Conservation (phyloP, 2,113 vertebrate genomes). For the Brachirus orientalis region DNA sequence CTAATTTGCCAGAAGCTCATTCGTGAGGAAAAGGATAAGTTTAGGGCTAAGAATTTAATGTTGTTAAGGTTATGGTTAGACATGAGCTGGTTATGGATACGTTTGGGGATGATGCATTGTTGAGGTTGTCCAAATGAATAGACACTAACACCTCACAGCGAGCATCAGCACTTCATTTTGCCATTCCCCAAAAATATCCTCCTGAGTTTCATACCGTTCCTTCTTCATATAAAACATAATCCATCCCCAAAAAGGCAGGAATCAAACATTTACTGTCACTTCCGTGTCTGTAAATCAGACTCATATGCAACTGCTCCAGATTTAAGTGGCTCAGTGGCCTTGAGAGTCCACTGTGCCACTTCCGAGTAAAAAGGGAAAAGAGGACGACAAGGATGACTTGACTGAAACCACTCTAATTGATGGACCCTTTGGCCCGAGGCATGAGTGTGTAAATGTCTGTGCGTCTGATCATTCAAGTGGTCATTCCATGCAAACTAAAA, state of each 20-base stretch:
- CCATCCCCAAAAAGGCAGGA: neutral
- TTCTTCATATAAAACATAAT: slow-evolving; percentile 25
- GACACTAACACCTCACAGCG: too few species aligned
- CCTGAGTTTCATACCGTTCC: slow-evolving; percentile 35
- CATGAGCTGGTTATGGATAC: too few species aligned
- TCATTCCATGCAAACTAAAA: slow-evolving; percentile 47
- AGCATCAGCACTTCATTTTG: slow-evolving; percentile 43
- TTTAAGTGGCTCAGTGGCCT: slow-evolving; percentile 49
- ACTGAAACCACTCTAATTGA: slow-evolving; percentile 70
- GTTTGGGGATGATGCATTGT: too few species aligned
- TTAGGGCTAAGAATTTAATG: too few species aligned
- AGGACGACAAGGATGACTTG: slow-evolving; percentile 60
- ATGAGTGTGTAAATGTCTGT: slow-evolving; percentile 4
- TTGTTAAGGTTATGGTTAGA: too few species aligned
- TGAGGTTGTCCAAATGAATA: too few species aligned
- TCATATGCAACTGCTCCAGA: slow-evolving; percentile 65
- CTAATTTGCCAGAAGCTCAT: too few species aligned
- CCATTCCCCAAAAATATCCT: slow-evolving; percentile 33
- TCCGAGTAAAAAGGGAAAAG: slow-evolving; percentile 35
- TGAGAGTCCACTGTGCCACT: slow-evolving; percentile 51
- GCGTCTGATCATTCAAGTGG: slow-evolving; percentile 19
- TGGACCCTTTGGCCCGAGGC: slow-evolving; percentile 53
- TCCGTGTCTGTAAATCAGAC: slow-evolving; percentile 30
- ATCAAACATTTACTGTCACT: slow-evolving; percentile 43
- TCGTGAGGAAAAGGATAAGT: too few species aligned